These are phyloP conservation scores for Hymenochirus boettgeri DNA, from an alignment of 2,113 vertebrate genomes.

Conservation along the genomic window DNA sequence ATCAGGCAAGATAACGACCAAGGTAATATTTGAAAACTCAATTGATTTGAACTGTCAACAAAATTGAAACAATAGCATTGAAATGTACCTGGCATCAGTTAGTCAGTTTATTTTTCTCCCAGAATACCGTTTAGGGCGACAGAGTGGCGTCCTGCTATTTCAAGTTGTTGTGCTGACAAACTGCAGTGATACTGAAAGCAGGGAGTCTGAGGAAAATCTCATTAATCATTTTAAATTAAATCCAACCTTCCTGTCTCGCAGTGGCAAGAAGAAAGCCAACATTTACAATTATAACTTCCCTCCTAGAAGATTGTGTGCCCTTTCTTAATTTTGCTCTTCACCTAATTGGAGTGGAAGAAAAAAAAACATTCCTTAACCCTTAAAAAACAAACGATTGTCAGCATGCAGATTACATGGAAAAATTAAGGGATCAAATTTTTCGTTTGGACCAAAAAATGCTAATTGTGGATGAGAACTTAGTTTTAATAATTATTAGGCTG, in stretches of 20 bases:
- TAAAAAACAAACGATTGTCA: conserved; percentile 49
- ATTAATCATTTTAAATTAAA: conserved; percentile 91
- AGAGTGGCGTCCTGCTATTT: conserved; percentile 71
- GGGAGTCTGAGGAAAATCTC: conserved; percentile 73
- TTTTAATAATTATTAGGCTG: conserved; percentile 6
- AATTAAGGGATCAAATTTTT: conserved; percentile 26
- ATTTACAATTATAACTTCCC: conserved; percentile 63
- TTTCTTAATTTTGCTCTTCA: conserved; percentile 49
- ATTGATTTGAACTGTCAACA: conserved; percentile 62
- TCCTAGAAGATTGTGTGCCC: conserved; percentile 52
- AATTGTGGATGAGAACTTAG: conserved; percentile 3
- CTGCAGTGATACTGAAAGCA: conserved; percentile 72
- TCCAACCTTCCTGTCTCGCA: conserved; percentile 65
- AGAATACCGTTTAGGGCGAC: conserved; percentile 67
- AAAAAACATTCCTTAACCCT: conserved; percentile 42
- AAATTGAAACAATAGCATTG: conserved; percentile 58
- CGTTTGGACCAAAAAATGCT: conserved; percentile 9
- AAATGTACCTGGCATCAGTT: conserved; percentile 64
- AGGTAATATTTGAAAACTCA: not conserved
- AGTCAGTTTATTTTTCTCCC: conserved; percentile 63
- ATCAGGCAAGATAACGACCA: not conserved
- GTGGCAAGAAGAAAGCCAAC: conserved; percentile 60
- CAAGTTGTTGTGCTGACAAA: conserved; percentile 78
- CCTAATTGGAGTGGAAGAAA: conserved; percentile 42
- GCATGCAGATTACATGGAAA: conserved; percentile 25